A percentile compares a stretch with the other conserved stretches of the same genome.
phyloP scores from a whole-genome alignment of 2,888 invertebrate species.

The Ischnus inquisitorius region DNA sequence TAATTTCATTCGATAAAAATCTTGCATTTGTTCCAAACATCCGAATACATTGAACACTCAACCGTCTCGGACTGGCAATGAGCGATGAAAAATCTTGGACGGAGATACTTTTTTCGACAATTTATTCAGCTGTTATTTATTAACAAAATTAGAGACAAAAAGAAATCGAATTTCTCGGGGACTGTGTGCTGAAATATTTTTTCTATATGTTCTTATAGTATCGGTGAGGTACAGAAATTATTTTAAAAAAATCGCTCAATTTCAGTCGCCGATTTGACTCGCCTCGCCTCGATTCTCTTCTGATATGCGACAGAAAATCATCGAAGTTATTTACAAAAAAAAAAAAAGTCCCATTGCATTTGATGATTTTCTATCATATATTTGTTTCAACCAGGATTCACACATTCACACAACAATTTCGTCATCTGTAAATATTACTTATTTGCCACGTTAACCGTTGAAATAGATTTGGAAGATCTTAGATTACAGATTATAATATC shows the following conservation, averaged over 20 bases:
- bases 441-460: slow-evolving; percentile 1
- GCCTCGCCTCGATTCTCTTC: background rate
- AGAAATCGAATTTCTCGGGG: too few relatives aligned
- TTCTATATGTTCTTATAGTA: too few relatives aligned
- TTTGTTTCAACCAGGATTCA: slow-evolving; percentile 20
- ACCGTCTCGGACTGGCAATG: background rate
- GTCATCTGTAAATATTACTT: slow-evolving; percentile 40
- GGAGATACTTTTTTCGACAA: too few relatives aligned
- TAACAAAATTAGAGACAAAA: too few relatives aligned
- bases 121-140: too few relatives aligned
- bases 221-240: too few relatives aligned
- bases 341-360: background rate
- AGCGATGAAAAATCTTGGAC: background rate
- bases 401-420: slow-evolving; percentile 1
- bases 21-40: slow-evolving; percentile 15
- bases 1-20: slow-evolving; percentile 34
- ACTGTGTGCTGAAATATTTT: too few relatives aligned
- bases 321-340: background rate
- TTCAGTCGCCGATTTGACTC: background rate
- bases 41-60: background rate
- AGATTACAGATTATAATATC: background rate
- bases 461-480: slow-evolving; percentile 19
- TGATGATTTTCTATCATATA: background rate
- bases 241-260: background rate
- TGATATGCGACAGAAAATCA: background rate